Evolutionary conservation across 1,140 invertebrate species (phyloP), one percentile per base, ranked within the genome.

Genomic region (Aphaenogaster rudis): DNA sequence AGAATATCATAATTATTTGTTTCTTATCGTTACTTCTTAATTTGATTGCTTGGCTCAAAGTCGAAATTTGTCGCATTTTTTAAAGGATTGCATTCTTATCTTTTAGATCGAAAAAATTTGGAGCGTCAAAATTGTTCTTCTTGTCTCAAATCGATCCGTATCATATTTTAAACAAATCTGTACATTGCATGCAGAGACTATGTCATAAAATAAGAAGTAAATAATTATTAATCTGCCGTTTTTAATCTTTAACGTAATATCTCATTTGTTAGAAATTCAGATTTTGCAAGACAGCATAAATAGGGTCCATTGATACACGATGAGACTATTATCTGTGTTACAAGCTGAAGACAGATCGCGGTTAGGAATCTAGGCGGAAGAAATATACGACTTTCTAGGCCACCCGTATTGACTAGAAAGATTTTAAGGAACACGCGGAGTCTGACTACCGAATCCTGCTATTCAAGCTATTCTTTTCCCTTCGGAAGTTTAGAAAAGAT

Each of bases 361-460:
- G 39, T 88, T 76, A 66, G 88, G 78, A 81, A 86, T 77, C 81
- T 54, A 28, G 33, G 50, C 76, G 33, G 57, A 15, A 79, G 78
- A 89, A 90, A 93, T 93, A 93, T 93, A 91, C 88, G 92, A 92
- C 88, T 90, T 91, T 91, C 88, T 36, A 74, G 89, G 86, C 91
- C 92, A 92, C 90, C 90, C 90, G 87, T 86, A 86, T 81, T 21
- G 52, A 45, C 50, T 15, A 71, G 36, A 81, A 81, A 88, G 72
- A 82, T 86, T 84, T 48, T 84, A 64, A 69, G 71, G 48, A 78
- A 85, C 81, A 78, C 54, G 77, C 63, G 48, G 59, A 54, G 71
- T 61, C 74, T 59, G 48, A 52, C 69, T 63, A 81, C 77, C 6
- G 79, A 59, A 76, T 74, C 63, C 66, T 57, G 42, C 50, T 77